A percentile compares a stretch with the other conserved stretches of the same genome.
These are phyloP conservation scores for Dipodomys merriami DNA, from an alignment of 2,113 vertebrate species.

Conservation along the genomic window DNA sequence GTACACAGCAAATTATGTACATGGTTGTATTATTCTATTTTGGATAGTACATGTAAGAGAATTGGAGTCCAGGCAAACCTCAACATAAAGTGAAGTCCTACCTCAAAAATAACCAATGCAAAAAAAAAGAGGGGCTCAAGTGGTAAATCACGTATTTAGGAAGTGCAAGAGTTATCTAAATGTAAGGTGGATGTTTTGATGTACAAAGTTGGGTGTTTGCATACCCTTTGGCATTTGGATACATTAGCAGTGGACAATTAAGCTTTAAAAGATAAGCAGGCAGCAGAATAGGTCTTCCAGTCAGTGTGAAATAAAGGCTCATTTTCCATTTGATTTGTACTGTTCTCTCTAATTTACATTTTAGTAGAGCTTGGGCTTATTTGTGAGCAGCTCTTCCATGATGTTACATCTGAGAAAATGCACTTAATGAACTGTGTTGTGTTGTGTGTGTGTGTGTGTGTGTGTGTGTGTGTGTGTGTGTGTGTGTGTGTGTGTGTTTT, in stretches of 20 bases:
- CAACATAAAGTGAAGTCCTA: no score
- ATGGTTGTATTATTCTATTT: background rate
- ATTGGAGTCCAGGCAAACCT: no score
- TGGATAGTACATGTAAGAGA: no score
- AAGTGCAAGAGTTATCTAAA: background rate
- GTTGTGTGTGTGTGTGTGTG: no score
- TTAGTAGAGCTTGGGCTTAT: constrained; percentile 7
- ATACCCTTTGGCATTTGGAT: background rate
- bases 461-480: no score
- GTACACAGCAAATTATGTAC: no score
- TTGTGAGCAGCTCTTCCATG: background rate
- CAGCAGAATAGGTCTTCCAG: background rate
- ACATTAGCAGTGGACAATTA: background rate
- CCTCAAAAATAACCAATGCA: no score
- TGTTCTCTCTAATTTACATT: constrained; percentile 13
- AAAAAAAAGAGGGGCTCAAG: no score
- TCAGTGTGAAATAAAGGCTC: background rate
- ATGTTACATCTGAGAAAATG: background rate
- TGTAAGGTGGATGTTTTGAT: background rate
- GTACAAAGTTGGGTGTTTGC: background rate
- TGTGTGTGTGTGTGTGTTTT: background rate
- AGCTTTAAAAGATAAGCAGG: background rate
- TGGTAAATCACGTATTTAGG: no score
- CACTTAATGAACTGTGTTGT: background rate
- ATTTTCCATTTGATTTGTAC: constrained; percentile 30